These are phyloP conservation scores for Argyresthia albistria DNA, from an alignment of 2,888 invertebrate species.

Conservation along the genomic window DNA sequence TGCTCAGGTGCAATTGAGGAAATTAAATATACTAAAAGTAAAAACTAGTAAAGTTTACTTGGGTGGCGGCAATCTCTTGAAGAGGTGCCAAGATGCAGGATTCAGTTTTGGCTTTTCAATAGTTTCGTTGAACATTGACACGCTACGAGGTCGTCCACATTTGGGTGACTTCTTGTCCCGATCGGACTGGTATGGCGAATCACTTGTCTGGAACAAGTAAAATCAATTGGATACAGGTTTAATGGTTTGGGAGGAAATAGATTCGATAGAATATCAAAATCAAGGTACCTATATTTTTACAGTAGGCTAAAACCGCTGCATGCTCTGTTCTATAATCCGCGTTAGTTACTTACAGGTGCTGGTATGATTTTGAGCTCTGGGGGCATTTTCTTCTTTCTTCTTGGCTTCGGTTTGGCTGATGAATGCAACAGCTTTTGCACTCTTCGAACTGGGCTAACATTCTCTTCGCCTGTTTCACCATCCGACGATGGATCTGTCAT, in stretches of 20 bases:
- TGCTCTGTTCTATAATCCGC: too few relatives aligned
- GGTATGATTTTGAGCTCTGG: constrained; percentile 64
- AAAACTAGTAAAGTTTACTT: constrained; percentile 52
- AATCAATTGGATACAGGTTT: not conserved
- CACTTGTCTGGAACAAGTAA: constrained; percentile 48
- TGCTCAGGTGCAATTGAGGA: too few relatives aligned
- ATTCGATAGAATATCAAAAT: too few relatives aligned
- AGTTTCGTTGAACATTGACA: constrained; percentile 57
- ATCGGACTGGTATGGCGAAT: constrained; percentile 61
- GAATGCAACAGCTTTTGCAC: constrained; percentile 52
- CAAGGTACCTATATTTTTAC: too few relatives aligned
- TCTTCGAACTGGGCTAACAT: constrained; percentile 55
- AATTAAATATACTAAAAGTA: too few relatives aligned
- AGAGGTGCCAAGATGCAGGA: constrained; percentile 66
- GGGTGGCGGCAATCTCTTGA: constrained; percentile 53
- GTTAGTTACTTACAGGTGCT: constrained; percentile 39
- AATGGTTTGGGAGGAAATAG: too few relatives aligned
- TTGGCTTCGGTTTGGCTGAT: constrained; percentile 42
- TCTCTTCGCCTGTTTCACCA: constrained; percentile 65
- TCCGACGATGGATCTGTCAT: constrained; percentile 77
- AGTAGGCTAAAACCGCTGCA: too few relatives aligned
- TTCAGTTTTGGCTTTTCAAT: constrained; percentile 49
- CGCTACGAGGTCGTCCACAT: constrained; percentile 53
- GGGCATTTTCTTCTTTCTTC: constrained; percentile 67
- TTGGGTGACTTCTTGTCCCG: constrained; percentile 44